Percentiles rank a stretch among this genome's conserved stretches.
Evolutionary conservation across 2,113 vertebrate genomes (phyloP).

Genomic region (Epinephelus moara): DNA sequence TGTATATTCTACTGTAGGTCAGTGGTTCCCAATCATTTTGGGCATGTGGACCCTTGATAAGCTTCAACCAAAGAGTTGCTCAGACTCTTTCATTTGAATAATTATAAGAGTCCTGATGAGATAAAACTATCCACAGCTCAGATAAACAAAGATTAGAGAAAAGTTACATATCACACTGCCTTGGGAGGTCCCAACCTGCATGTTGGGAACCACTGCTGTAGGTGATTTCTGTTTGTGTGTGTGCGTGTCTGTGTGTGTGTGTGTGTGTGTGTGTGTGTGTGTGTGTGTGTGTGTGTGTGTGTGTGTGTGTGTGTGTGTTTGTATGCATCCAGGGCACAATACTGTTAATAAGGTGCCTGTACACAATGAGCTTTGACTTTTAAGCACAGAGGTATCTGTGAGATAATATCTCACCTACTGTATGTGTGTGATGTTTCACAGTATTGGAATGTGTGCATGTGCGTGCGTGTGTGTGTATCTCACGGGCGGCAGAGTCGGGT

Average conservation of each 20-base stretch:
- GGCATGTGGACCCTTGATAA: background rate
- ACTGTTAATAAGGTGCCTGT: slow-evolving; percentile 24
- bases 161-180: slow-evolving; percentile 18
- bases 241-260: too few species aligned
- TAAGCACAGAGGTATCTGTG: slow-evolving; percentile 9
- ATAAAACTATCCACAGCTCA: background rate
- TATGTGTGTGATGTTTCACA: slow-evolving; percentile 13
- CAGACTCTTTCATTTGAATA: slow-evolving; percentile 10
- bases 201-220: slow-evolving; percentile 19
- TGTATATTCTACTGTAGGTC: background rate
- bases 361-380: slow-evolving; percentile 43
- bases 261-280: too few species aligned
- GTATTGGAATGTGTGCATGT: slow-evolving; percentile 1
- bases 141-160: slow-evolving; percentile 15
- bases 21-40: background rate
- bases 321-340: background rate
- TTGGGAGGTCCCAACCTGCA: slow-evolving; percentile 36
- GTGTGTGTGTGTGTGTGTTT: background rate
- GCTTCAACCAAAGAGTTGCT: background rate
- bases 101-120: background rate
- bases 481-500: slow-evolving; percentile 5
- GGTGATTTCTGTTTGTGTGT: slow-evolving; percentile 9
- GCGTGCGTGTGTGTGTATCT: slow-evolving; percentile 6
- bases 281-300: too few species aligned
- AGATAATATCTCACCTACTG: slow-evolving; percentile 37